Percentiles rank a stretch among this genome's conserved stretches.
Conservation (phyloP, 2,888 invertebrate genomes). For the Amaurobius ferox region DNA sequence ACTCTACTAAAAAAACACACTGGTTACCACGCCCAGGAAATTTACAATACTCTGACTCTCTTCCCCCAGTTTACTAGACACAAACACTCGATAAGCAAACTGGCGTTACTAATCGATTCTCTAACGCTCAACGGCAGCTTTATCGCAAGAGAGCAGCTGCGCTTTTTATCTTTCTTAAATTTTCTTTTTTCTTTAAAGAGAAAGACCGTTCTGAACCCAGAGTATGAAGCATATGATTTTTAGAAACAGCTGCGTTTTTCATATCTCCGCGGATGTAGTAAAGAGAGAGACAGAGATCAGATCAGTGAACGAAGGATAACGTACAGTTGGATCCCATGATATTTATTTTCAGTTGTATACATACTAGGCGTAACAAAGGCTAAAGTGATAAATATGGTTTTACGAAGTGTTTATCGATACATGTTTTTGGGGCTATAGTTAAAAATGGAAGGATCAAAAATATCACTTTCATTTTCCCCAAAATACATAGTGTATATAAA, state of each 20-base stretch:
- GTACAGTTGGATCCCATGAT: too few species aligned
- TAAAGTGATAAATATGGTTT: too few species aligned
- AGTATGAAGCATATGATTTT: slow-evolving; percentile 18
- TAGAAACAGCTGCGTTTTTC: slow-evolving; percentile 32
- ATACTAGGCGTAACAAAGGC: too few species aligned
- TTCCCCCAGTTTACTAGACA: slow-evolving; percentile 26
- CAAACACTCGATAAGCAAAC: slow-evolving; percentile 38
- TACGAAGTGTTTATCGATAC: too few species aligned
- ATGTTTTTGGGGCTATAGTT: too few species aligned
- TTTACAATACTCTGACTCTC: not conserved
- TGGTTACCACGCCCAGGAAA: not conserved
- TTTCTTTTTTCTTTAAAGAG: slow-evolving; percentile 35
- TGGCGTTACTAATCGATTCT: slow-evolving; percentile 48
- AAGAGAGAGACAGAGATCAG: too few species aligned
- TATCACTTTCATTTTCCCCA: too few species aligned
- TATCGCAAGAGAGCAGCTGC: slow-evolving; percentile 53
- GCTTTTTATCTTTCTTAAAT: slow-evolving; percentile 45
- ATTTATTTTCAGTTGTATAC: too few species aligned
- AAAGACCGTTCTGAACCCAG: not conserved
- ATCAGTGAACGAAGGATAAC: too few species aligned
- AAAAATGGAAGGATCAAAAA: too few species aligned
- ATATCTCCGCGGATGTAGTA: not conserved
- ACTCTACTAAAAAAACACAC: not conserved
- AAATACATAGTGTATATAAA: too few species aligned
- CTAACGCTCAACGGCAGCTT: slow-evolving; percentile 37